phyloP scores from a whole-genome alignment of 2,113 vertebrate species.

The Pseudolaguvia tuberculata region DNA sequence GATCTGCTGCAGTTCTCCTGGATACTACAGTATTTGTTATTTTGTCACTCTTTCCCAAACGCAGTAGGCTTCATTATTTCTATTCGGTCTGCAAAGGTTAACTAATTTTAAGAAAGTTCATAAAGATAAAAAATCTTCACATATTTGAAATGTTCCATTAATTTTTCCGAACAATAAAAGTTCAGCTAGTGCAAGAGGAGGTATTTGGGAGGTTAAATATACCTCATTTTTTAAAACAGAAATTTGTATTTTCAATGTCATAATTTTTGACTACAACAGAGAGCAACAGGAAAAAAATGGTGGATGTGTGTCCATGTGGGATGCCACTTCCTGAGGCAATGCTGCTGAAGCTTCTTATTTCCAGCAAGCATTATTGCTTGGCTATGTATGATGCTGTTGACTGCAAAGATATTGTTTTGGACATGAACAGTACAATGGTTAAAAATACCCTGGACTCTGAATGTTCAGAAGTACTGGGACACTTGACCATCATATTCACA shows the following conservation, averaged over 20 bases:
- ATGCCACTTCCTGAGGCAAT: background rate
- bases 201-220: background rate
- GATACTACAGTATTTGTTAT: no score
- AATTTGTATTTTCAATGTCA: background rate
- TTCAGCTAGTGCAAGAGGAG: background rate
- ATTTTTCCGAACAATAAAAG: no score
- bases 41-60: background rate
- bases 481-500: no score
- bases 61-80: background rate
- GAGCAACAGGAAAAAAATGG: background rate
- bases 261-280: background rate
- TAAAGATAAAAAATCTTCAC: no score
- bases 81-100: background rate
- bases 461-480: no score
- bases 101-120: background rate
- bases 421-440: background rate
- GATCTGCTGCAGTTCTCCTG: no score
- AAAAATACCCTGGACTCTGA: constrained; percentile 1
- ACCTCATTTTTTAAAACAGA: background rate
- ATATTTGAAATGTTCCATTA: no score
- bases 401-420: background rate
- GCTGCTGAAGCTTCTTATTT: background rate
- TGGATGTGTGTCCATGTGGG: background rate
- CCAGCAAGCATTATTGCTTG: background rate
- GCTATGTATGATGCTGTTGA: background rate